Percentiles rank a stretch among this genome's conserved stretches.
These are phyloP conservation scores for Palythoa grandiflora DNA, from an alignment of 92 coral and sea anemone genomes.

Conservation along the genomic window DNA sequence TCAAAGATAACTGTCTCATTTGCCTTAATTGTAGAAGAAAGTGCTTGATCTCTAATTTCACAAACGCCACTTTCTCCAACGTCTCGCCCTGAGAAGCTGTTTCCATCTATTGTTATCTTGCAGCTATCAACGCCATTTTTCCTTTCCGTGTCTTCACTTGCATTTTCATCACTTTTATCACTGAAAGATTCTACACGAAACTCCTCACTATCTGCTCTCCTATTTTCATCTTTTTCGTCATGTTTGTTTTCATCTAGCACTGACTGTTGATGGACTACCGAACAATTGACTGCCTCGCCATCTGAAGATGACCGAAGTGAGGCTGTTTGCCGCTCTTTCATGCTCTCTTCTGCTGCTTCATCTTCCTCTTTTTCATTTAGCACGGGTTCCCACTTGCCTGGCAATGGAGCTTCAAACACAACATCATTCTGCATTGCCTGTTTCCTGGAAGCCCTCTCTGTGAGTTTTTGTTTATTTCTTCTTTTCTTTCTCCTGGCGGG, in stretches of 20 bases:
- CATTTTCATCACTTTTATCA: neutral
- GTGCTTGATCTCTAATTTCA: neutral
- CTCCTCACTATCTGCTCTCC: neutral
- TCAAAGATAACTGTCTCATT: neutral
- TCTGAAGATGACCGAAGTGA: neutral
- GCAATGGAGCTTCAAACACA: constrained; percentile 72
- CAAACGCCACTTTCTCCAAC: neutral
- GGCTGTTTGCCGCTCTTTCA: neutral
- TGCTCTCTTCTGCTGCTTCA: neutral
- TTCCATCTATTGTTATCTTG: neutral
- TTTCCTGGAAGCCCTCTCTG: neutral
- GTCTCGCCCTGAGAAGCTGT: neutral
- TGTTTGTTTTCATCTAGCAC: constrained; percentile 20
- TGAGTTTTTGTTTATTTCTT: constrained; percentile 10
- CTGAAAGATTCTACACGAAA: neutral
- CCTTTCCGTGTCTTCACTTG: neutral
- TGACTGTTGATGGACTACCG: neutral
- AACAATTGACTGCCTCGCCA: neutral
- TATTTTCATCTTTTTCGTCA: constrained; percentile 15
- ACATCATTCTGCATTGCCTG: constrained; percentile 27
- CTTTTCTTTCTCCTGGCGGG: constrained; percentile 33
- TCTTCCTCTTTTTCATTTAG: constrained; percentile 12
- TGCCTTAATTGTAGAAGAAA: neutral
- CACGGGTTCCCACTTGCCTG: constrained; percentile 66
- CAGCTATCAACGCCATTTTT: neutral